phyloP scores from a whole-genome alignment of 2,113 vertebrate species.

The Notarius quadriscutis region DNA sequence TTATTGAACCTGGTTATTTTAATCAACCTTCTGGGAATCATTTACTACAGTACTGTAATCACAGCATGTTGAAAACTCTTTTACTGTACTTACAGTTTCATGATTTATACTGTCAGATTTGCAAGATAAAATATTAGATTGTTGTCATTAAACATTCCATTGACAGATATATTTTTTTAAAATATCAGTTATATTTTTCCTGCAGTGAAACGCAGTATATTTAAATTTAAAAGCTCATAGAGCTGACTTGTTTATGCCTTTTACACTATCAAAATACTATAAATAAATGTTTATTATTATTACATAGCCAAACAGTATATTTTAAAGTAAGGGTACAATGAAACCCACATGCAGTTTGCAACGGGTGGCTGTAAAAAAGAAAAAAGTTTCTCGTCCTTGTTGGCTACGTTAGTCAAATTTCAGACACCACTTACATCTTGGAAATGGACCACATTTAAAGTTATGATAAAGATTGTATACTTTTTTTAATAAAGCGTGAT shows the following conservation, averaged over 20 bases:
- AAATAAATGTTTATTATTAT: not conserved
- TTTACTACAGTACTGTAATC: constrained; percentile 25
- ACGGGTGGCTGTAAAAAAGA: not conserved
- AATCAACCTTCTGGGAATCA: constrained; percentile 22
- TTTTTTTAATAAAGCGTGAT: not conserved
- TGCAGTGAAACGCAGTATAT: too few relatives aligned
- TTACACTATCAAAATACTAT: not conserved
- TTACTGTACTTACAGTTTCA: not conserved
- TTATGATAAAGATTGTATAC: not conserved
- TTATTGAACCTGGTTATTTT: constrained; percentile 6
- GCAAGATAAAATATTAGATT: not conserved
- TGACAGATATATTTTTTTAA: not conserved
- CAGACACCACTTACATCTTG: not conserved
- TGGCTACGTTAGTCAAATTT: not conserved
- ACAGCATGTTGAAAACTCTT: not conserved
- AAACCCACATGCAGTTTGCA: not conserved
- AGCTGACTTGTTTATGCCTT: not conserved
- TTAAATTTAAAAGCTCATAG: not conserved
- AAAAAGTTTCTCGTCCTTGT: not conserved
- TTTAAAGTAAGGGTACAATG: not conserved
- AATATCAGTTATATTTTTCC: not conserved
- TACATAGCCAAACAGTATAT: not conserved
- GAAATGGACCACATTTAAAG: not conserved
- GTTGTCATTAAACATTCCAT: not conserved
- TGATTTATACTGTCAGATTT: not conserved